A percentile compares a stretch with the other conserved stretches of the same genome.
Conservation (phyloP, 2,888 invertebrate genomes). For the Pogonocherus hispidulus region DNA sequence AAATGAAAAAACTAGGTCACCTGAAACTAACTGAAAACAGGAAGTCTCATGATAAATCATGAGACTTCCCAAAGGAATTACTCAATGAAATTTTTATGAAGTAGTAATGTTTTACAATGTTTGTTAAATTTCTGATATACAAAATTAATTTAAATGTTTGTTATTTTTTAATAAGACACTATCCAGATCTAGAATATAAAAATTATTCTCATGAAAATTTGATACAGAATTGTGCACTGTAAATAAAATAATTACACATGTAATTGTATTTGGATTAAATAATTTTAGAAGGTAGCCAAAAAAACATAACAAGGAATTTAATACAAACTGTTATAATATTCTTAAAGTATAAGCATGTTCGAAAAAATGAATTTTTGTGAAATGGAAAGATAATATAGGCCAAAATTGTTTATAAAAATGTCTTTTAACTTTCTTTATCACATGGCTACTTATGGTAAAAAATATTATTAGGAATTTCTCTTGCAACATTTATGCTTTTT, state of each 20-base stretch:
- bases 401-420: slow-evolving; percentile 27
- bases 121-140: too few species aligned
- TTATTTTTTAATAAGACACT: slow-evolving; percentile 11
- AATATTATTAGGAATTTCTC: not conserved
- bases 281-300: slow-evolving; percentile 28
- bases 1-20: too few species aligned
- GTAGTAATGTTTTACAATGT: too few species aligned
- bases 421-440: slow-evolving; percentile 19
- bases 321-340: slow-evolving; percentile 11
- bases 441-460: slow-evolving; percentile 2
- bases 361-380: slow-evolving; percentile 6
- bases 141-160: too few species aligned
- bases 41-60: too few species aligned
- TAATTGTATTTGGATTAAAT: slow-evolving; percentile 17
- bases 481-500: slow-evolving; percentile 34
- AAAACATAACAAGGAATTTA: slow-evolving; percentile 25
- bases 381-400: slow-evolving; percentile 13
- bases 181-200: slow-evolving; percentile 22
- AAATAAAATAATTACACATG: slow-evolving; percentile 27
- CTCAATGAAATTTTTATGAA: too few species aligned
- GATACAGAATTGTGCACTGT: slow-evolving; percentile 20
- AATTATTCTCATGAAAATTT: slow-evolving; percentile 2
- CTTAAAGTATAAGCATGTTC: slow-evolving; percentile 4
- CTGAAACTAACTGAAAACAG: too few species aligned
- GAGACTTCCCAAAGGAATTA: too few species aligned